Conservation (phyloP, 2,113 vertebrate genomes). For the Jaculus jaculus region DNA sequence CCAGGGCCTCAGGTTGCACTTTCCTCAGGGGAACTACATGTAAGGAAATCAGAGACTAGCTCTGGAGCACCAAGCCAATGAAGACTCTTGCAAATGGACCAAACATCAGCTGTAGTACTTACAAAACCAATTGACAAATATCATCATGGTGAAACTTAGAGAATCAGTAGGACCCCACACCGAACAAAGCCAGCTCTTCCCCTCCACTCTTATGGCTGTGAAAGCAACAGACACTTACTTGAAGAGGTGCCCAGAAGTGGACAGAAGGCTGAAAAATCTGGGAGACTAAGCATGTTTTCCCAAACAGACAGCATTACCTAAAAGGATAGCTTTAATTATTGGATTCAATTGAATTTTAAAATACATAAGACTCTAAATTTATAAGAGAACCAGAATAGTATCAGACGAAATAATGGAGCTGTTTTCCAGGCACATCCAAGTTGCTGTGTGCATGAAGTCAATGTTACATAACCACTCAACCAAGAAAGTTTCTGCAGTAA, state of each 20-base stretch:
- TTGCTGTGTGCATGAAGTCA: conserved; percentile 39
- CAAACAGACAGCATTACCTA: conserved; percentile 46
- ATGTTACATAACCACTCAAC: conserved; percentile 37
- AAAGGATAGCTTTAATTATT: conserved; percentile 54
- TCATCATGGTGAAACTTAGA: neutral
- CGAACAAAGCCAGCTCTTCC: neutral
- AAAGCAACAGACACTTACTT: neutral
- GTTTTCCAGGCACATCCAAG: conserved; percentile 46
- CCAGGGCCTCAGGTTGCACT: neutral
- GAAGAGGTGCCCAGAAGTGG: neutral
- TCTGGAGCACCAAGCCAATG: neutral
- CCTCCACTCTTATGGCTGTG: neutral
- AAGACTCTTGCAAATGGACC: neutral
- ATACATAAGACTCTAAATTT: conserved; percentile 51
- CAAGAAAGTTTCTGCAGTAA: conserved; percentile 29
- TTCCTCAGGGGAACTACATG: neutral
- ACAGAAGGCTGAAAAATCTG: conserved; percentile 50
- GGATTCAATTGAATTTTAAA: conserved; percentile 54
- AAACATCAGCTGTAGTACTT: neutral
- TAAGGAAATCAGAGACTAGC: neutral
- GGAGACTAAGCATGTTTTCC: conserved; percentile 28
- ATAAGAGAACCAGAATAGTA: conserved; percentile 52
- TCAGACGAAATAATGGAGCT: conserved; percentile 63
- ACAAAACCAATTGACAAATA: neutral
- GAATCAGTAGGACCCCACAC: neutral